Percentiles rank a stretch among this genome's conserved stretches.
phyloP scores from a whole-genome alignment of 2,113 vertebrate genomes.

The Rousettus leschenaultii region DNA sequence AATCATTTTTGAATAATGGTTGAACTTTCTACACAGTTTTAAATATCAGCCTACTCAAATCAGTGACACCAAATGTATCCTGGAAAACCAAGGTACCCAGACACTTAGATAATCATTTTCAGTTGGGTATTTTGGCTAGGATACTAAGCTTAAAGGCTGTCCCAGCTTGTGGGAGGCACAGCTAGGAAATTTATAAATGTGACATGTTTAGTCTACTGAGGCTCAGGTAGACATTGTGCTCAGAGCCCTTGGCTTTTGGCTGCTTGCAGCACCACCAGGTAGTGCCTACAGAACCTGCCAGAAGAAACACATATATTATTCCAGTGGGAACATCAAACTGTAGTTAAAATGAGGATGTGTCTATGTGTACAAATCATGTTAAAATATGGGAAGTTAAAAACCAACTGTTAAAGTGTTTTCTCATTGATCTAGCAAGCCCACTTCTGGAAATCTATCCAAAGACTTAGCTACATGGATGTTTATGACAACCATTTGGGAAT shows the following conservation, averaged over 20 bases:
- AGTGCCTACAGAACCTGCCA: not conserved
- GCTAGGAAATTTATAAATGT: slow-evolving; percentile 49
- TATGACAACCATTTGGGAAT: not conserved
- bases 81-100: not conserved
- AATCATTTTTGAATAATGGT: not conserved
- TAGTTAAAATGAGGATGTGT: not conserved
- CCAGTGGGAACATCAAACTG: not conserved
- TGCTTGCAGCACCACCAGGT: not conserved
- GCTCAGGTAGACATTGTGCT: not conserved
- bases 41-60: not conserved
- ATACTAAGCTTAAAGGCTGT: not conserved
- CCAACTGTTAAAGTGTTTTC: not conserved
- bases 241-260: slow-evolving; percentile 9
- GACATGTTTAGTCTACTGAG: slow-evolving; percentile 63
- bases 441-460: not conserved
- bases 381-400: not conserved
- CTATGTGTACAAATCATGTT: not conserved
- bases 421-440: not conserved
- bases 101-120: slow-evolving; percentile 19
- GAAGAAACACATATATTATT: not conserved
- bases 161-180: not conserved
- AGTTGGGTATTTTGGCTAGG: slow-evolving; percentile 22
- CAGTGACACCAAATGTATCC: slow-evolving; percentile 31
- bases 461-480: not conserved
- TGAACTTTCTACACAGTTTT: slow-evolving; percentile 17